A percentile compares a stretch with the other conserved stretches of the same genome.
Conservation (phyloP, 2,888 invertebrate species). For the Sthenelais limicola region DNA sequence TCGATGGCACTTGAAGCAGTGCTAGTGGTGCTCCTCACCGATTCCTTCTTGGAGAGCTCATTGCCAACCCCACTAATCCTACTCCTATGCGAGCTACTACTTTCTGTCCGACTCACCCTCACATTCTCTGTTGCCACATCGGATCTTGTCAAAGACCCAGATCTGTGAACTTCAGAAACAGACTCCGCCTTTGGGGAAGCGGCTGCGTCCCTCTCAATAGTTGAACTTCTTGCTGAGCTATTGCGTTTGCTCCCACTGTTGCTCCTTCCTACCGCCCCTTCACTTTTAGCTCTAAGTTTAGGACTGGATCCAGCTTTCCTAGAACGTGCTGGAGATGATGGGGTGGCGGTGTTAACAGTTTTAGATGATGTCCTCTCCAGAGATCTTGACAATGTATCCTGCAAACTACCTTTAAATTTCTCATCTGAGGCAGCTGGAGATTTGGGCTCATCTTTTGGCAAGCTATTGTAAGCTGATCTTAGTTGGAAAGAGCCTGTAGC, state of each 20-base stretch:
- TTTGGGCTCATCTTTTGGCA: slow-evolving; percentile 5
- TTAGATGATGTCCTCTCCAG: not conserved
- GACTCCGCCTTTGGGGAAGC: not conserved
- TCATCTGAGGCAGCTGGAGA: slow-evolving; percentile 28
- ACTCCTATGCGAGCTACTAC: not conserved
- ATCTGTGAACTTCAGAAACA: not conserved
- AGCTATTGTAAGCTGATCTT: slow-evolving; percentile 12
- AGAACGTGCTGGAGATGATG: not conserved
- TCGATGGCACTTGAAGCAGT: not conserved
- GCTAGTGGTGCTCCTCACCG: slow-evolving; percentile 2
- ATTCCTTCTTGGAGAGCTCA: slow-evolving; percentile 10
- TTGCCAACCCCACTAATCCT: not conserved
- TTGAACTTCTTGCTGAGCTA: not conserved
- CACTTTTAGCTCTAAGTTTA: not conserved
- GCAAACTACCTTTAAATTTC: not conserved
- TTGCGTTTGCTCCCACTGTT: not conserved
- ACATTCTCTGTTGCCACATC: not conserved
- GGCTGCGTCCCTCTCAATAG: not conserved
- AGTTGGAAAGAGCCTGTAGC: slow-evolving; percentile 24
- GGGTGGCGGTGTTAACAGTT: not conserved
- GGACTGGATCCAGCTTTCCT: not conserved
- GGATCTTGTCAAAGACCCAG: not conserved
- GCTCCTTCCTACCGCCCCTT: not conserved
- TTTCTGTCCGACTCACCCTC: slow-evolving; percentile 3
- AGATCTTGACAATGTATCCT: slow-evolving; percentile 19